Base-by-base conservation (phyloP, 2,888 invertebrate genomes). In the Operophtera brumata region DNA sequence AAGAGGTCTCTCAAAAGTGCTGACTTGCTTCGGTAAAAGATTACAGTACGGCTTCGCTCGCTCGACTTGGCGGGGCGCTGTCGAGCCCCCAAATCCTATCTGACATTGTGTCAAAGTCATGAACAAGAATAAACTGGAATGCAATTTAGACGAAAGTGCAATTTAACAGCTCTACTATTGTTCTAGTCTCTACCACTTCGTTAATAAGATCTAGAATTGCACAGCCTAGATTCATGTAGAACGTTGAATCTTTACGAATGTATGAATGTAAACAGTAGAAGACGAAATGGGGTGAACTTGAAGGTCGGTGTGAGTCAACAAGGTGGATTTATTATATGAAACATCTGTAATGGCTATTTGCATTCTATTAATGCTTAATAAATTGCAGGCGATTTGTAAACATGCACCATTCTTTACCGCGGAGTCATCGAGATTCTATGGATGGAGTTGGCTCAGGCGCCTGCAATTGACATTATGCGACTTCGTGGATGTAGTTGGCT, bases 241-340 rank as follows among this genome's bases (percentile, higher is more conserved):
- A n/a, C n/a, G 20, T 12, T 45, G 6, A n/a, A 28, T 14, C 54
- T 51, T 47, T 30, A 39, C n/a, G n/a, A 53, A 47, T 56, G 54
- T 59, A n/a, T 14, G 32, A 59, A 49, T 57, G 60, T 64, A 64
- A 64, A 62, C 54, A 62, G 30, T 47, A 11, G 28, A 47, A 60
- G 60, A 54, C 49, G 45, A 58, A 57, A 56, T 55, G 55, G 62
- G 64, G 64, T 51, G 57, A 53, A 42, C 10, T 6, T 54, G 62
- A 62, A 62, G 64, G 64, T 59, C 55, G 36, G 14, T 44, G 36
- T 25, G 26, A 54, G 40, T 60, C 58, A 60, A 56, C 53, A 45
- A 20, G 34, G 36, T 41, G 30, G 39, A 65, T 64, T 62, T 62
- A 62, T 59, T 41, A 59, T 41, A 59, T 11, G 41, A 53, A 59